Evolutionary conservation across 2,888 invertebrate genomes (phyloP).

Genomic region (Anthoptus insignis): DNA sequence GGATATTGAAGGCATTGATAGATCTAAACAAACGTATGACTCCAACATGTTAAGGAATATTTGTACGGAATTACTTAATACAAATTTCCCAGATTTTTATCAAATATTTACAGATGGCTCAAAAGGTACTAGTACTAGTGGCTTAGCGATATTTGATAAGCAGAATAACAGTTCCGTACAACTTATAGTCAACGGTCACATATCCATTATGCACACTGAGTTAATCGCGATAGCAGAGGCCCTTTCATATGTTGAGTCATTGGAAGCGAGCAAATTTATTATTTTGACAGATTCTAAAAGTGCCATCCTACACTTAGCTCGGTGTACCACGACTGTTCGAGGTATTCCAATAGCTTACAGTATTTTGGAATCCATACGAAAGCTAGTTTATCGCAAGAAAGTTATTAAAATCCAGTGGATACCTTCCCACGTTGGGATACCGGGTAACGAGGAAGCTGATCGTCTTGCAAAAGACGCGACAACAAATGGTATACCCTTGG

Average conservation of each 20-base stretch:
- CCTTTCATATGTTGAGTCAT: conserved; percentile 29
- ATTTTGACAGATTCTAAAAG: conserved; percentile 39
- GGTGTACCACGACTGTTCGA: conserved; percentile 27
- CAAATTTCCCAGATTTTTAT: not conserved
- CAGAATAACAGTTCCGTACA: not conserved
- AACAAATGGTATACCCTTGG: not conserved
- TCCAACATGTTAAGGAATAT: not conserved
- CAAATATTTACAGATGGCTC: conserved; percentile 22
- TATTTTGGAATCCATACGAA: not conserved
- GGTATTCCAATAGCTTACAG: not conserved
- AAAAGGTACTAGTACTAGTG: not conserved
- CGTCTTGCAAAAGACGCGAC: not conserved
- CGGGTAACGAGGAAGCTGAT: not conserved
- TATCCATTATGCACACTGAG: not conserved
- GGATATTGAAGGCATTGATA: not conserved
- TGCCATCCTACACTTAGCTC: conserved; percentile 37
- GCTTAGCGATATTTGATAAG: conserved; percentile 20
- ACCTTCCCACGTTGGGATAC: not conserved
- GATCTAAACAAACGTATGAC: not conserved
- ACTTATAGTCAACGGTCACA: not conserved
- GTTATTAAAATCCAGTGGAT: not conserved
- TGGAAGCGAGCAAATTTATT: conserved; percentile 13
- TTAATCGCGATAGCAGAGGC: conserved; percentile 28
- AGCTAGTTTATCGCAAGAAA: not conserved
- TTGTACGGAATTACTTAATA: not conserved